These are phyloP conservation scores for Ammospiza nelsoni DNA, from an alignment of 2,113 vertebrate genomes.

Conservation along the genomic window DNA sequence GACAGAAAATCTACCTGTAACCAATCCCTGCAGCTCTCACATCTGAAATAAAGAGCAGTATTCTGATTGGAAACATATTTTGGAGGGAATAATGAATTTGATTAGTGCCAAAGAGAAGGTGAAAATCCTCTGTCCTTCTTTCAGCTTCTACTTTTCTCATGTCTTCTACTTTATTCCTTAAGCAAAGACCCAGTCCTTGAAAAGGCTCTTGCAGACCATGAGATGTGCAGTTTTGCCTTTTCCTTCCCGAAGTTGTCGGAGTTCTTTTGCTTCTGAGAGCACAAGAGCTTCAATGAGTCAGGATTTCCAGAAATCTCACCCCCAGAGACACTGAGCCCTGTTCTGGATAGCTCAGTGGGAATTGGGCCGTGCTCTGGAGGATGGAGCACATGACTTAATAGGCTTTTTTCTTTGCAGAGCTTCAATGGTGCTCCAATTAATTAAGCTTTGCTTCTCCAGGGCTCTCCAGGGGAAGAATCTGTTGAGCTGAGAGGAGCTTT, in stretches of 20 bases:
- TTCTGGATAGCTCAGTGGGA: conserved; percentile 8
- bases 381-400: conserved; percentile 18
- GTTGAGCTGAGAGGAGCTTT: neutral
- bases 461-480: neutral
- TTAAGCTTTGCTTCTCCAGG: conserved; percentile 30
- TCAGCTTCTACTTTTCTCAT: neutral
- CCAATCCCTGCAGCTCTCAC: neutral
- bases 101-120: neutral
- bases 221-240: neutral
- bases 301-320: neutral
- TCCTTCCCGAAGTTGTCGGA: neutral
- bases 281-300: neutral
- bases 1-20: neutral
- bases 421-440: conserved; percentile 50
- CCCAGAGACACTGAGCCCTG: neutral
- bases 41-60: neutral
- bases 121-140: neutral
- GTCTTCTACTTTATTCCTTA: neutral
- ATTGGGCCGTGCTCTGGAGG: neutral
- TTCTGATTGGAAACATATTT: neutral
- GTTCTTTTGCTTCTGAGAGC: neutral
- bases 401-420: neutral
- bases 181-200: neutral
- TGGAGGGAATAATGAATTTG: neutral
- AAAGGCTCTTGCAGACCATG: neutral